phyloP scores from a whole-genome alignment of 2,113 vertebrate genomes.

The Pomatostomus ruficeps region DNA sequence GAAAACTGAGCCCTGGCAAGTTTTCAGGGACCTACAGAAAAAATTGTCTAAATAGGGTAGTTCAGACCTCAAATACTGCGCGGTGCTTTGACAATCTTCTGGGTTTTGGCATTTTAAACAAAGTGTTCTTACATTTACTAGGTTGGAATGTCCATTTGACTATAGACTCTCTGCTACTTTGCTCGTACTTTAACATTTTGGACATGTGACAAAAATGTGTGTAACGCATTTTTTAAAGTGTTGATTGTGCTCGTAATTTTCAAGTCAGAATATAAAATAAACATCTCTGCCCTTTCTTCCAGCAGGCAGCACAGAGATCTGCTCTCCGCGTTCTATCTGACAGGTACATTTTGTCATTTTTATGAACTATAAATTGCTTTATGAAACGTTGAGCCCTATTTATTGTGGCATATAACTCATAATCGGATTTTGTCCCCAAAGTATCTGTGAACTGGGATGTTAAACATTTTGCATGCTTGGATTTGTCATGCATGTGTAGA shows the following conservation, averaged over 20 bases:
- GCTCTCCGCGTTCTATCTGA: constrained; percentile 76
- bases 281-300: constrained; percentile 80
- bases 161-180: constrained; percentile 20
- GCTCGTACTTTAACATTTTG: constrained; percentile 59
- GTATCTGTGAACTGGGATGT: constrained; percentile 76
- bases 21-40: not conserved
- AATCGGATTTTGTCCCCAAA: constrained; percentile 78
- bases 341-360: constrained; percentile 86
- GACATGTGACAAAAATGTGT: constrained; percentile 66
- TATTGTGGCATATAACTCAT: constrained; percentile 81
- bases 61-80: constrained; percentile 5
- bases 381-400: constrained; percentile 80
- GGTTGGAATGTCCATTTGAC: constrained; percentile 41
- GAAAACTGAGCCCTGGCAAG: not conserved
- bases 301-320: constrained; percentile 81
- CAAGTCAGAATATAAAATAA: constrained; percentile 80
- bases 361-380: constrained; percentile 85
- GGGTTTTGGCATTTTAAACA: not conserved
- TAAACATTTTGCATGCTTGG: constrained; percentile 78
- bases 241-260: constrained; percentile 75
- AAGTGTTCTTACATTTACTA: constrained; percentile 8
- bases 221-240: constrained; percentile 59
- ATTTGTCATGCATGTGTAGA: constrained; percentile 77
- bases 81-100: constrained; percentile 8
- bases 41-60: not conserved